These are phyloP conservation scores for Semaprochilodus insignis DNA, from an alignment of 2,797 vertebrate species.

Conservation along the genomic window DNA sequence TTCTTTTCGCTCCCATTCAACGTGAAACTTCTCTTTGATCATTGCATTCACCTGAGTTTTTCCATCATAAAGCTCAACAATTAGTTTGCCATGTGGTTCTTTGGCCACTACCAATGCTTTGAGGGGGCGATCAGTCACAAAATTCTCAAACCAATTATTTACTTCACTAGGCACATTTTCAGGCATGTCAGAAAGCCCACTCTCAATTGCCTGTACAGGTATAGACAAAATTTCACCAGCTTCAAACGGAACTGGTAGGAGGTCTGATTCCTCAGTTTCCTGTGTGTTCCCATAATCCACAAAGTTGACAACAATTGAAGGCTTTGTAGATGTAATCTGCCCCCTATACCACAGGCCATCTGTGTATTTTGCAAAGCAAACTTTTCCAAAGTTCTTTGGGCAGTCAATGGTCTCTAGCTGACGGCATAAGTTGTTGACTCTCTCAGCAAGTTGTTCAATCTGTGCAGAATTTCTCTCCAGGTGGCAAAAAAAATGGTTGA, in stretches of 20 bases:
- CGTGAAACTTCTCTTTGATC: constrained; percentile 79
- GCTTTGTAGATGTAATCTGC: constrained; percentile 75
- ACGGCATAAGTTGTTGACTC: constrained; percentile 74
- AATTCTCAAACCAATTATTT: constrained; percentile 84
- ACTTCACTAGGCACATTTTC: constrained; percentile 74
- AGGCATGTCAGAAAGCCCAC: constrained; percentile 85
- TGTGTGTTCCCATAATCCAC: constrained; percentile 94
- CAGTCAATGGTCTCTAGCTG: constrained; percentile 68
- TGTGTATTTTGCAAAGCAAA: constrained; percentile 91
- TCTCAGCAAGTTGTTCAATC: constrained; percentile 77
- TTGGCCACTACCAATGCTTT: constrained; percentile 86
- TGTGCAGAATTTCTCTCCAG: constrained; percentile 79
- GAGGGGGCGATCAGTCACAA: constrained; percentile 76
- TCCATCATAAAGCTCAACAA: constrained; percentile 87
- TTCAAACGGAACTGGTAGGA: constrained; percentile 85
- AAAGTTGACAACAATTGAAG: constrained; percentile 84
- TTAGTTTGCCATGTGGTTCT: constrained; percentile 85
- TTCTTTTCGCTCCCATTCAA: constrained; percentile 54
- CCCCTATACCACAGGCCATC: constrained; percentile 92
- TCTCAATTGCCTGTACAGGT: constrained; percentile 90
- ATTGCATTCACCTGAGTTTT: constrained; percentile 83
- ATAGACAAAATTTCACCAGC: constrained; percentile 85
- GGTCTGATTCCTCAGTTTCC: constrained; percentile 73
- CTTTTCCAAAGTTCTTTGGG: constrained; percentile 68
- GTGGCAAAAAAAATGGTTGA: constrained; percentile 89